phyloP scores from a whole-genome alignment of 2,113 vertebrate species.

The Nanorana parkeri region DNA sequence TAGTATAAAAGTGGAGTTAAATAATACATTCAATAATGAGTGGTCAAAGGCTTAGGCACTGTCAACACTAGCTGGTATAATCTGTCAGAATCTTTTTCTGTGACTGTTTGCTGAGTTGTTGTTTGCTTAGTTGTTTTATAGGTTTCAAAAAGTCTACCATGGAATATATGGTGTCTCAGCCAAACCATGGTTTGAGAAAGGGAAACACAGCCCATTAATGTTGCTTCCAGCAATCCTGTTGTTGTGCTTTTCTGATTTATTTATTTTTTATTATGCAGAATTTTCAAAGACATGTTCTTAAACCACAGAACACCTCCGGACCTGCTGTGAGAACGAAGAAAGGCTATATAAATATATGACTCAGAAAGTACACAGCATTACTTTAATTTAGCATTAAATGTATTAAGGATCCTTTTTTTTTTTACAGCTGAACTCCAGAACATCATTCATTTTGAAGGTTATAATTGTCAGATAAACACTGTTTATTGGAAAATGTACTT shows the following conservation, averaged over 20 bases:
- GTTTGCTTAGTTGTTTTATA: not conserved
- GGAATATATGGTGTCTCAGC: not conserved
- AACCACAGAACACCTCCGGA: conserved; percentile 17
- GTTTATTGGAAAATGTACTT: not conserved
- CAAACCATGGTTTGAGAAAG: not conserved
- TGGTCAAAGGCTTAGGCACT: conserved; percentile 11
- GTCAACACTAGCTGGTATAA: conserved; percentile 16
- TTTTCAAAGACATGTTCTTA: conserved; percentile 19
- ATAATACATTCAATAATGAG: conserved; percentile 15
- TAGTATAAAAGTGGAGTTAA: conserved; percentile 13
- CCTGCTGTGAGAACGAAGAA: conserved; percentile 25
- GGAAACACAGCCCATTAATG: not conserved
- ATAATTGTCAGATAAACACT: not conserved
- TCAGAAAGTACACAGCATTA: not conserved
- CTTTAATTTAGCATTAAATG: not conserved
- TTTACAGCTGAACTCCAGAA: not conserved
- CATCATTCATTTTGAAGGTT: not conserved
- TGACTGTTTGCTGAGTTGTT: not conserved
- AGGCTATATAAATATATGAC: conserved; percentile 7
- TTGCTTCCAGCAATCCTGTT: not conserved
- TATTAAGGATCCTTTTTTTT: not conserved
- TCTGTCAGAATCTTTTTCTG: conserved; percentile 6
- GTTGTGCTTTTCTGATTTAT: not conserved
- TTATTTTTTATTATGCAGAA: not conserved
- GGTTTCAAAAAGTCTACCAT: not conserved